Evolutionary conservation across 2,888 invertebrate species (phyloP).

Genomic region (Eupithecia inturbata): DNA sequence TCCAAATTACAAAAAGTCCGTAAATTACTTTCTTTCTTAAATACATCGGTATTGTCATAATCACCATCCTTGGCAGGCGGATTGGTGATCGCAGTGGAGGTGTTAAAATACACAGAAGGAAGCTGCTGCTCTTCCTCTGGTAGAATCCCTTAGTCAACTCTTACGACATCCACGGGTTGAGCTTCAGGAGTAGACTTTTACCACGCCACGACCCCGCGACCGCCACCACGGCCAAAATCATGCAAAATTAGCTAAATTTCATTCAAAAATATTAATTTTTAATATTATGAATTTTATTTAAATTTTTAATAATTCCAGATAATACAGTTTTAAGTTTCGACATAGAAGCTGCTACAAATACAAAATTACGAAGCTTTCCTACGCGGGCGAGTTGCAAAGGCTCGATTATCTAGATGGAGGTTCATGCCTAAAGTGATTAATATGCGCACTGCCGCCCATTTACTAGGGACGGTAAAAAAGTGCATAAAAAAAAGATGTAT

Average conservation of each 20-base stretch:
- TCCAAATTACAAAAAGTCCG: neutral
- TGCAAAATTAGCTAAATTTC: neutral
- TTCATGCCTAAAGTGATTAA: neutral
- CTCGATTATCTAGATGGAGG: slow-evolving; percentile 1
- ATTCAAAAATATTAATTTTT: too few species aligned
- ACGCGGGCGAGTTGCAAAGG: neutral
- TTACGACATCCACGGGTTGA: neutral
- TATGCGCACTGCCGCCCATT: neutral
- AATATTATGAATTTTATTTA: too few species aligned
- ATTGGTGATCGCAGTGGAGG: neutral
- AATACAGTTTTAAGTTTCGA: neutral
- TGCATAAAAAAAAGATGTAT: neutral
- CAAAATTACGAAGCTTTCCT: neutral
- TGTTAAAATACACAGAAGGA: neutral
- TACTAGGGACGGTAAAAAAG: neutral
- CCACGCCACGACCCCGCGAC: neutral
- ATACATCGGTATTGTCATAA: too few species aligned
- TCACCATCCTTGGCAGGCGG: too few species aligned
- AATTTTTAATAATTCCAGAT: too few species aligned
- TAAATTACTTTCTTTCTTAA: too few species aligned
- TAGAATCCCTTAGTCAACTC: neutral
- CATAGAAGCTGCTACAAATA: neutral
- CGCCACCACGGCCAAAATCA: neutral
- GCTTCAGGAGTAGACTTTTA: neutral
- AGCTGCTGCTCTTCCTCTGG: neutral